A percentile compares a stretch with the other conserved stretches of the same genome.
phyloP scores from a whole-genome alignment of 2,888 invertebrate genomes.

The Chamaedrilus cognettii region DNA sequence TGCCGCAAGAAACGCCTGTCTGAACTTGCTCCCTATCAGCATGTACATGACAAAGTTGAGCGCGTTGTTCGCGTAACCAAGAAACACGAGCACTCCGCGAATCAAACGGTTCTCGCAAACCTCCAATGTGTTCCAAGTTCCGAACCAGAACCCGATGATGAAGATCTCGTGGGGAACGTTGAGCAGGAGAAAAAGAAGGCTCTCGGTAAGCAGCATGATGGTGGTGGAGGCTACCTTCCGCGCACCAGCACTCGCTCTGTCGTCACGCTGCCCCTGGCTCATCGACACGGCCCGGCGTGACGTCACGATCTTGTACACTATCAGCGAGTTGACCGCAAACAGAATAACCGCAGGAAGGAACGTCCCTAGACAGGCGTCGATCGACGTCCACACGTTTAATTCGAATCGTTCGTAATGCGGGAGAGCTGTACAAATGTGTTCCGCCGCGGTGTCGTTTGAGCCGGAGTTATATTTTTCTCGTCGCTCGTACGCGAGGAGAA shows the following conservation, averaged over 20 bases:
- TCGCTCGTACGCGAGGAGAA: background rate
- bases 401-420: background rate
- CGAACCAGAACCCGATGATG: no score
- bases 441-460: no score
- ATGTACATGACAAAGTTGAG: no score
- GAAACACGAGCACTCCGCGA: no score
- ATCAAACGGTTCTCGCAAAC: no score
- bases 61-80: no score
- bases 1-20: no score
- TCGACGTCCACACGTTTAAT: background rate
- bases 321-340: background rate
- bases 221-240: background rate
- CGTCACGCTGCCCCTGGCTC: no score
- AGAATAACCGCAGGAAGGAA: background rate
- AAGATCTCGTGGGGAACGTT: background rate
- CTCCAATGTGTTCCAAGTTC: no score
- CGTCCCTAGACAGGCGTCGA: background rate
- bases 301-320: background rate
- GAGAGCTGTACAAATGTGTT: background rate
- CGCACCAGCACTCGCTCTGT: no score
- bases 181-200: background rate
- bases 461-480: no score
- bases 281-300: background rate
- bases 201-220: background rate
- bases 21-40: no score